These are phyloP conservation scores for Bibio marci DNA, from an alignment of 2,888 invertebrate species.

Conservation along the genomic window DNA sequence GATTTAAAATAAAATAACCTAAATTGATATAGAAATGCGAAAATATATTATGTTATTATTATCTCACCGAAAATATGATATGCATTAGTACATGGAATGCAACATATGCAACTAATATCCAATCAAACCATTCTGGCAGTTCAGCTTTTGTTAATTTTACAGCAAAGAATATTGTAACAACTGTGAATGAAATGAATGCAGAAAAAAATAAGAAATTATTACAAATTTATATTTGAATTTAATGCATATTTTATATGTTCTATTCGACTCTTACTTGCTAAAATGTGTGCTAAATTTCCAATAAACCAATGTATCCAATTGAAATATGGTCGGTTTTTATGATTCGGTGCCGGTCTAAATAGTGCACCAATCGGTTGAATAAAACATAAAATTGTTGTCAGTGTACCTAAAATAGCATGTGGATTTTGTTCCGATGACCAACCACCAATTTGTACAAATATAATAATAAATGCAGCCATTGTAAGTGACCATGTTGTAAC, in stretches of 20 bases:
- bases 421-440: slow-evolving; percentile 61
- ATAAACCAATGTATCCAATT: slow-evolving; percentile 86
- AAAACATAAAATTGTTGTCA: slow-evolving; percentile 64
- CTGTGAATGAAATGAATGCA: slow-evolving; percentile 35
- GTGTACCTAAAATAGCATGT: slow-evolving; percentile 66
- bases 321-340: slow-evolving; percentile 60
- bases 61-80: slow-evolving; percentile 59
- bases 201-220: background rate
- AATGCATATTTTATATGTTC: no score
- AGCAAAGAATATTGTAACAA: slow-evolving; percentile 86
- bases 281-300: slow-evolving; percentile 74
- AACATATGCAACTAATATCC: slow-evolving; percentile 77
- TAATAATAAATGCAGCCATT: slow-evolving; percentile 58
- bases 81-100: slow-evolving; percentile 80
- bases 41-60: no score
- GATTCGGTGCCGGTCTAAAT: slow-evolving; percentile 71
- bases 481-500: slow-evolving; percentile 64
- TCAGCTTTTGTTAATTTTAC: slow-evolving; percentile 72
- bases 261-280: slow-evolving; percentile 63
- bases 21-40: no score
- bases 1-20: no score
- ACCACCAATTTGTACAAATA: slow-evolving; percentile 61
- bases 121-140: slow-evolving; percentile 72
- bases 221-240: no score
- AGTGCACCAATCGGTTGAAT: slow-evolving; percentile 76